Evolutionary conservation across 1,140 invertebrate species (phyloP).

Genomic region (Agrypnia vestita): DNA sequence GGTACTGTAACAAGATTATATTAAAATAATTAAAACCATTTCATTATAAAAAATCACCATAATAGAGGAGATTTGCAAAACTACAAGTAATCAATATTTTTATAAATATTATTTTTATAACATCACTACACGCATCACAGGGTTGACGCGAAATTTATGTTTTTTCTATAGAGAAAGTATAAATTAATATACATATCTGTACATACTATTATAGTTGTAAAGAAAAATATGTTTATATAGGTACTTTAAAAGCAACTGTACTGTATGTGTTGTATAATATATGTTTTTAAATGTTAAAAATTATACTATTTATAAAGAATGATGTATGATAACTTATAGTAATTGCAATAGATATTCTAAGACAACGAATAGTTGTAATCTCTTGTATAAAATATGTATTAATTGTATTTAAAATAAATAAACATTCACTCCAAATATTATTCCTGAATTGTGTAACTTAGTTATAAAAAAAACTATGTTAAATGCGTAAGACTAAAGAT

Average conservation of each 20-base stretch:
- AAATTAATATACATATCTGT: no score
- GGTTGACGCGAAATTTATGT: neutral
- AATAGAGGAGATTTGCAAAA: neutral
- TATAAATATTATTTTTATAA: neutral
- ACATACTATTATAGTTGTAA: no score
- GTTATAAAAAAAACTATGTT: no score
- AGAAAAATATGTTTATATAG: no score
- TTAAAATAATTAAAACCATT: no score
- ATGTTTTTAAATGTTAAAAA: slow-evolving; percentile 4
- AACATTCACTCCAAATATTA: no score
- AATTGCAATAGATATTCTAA: slow-evolving; percentile 42
- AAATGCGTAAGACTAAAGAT: no score
- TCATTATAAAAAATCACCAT: no score
- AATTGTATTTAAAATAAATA: slow-evolving; percentile 7
- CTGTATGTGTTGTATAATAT: neutral
- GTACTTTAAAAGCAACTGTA: no score
- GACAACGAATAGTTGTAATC: slow-evolving; percentile 33
- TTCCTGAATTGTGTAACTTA: no score
- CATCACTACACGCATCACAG: neutral
- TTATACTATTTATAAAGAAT: slow-evolving; percentile 11
- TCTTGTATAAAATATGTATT: slow-evolving; percentile 18
- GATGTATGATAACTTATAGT: slow-evolving; percentile 12
- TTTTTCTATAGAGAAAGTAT: neutral
- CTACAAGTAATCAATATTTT: neutral
- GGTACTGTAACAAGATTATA: no score